Base-by-base conservation (phyloP, 30 jellyfish, hydroid and myxozoan genomes). In the Nemopilema nomurai region DNA sequence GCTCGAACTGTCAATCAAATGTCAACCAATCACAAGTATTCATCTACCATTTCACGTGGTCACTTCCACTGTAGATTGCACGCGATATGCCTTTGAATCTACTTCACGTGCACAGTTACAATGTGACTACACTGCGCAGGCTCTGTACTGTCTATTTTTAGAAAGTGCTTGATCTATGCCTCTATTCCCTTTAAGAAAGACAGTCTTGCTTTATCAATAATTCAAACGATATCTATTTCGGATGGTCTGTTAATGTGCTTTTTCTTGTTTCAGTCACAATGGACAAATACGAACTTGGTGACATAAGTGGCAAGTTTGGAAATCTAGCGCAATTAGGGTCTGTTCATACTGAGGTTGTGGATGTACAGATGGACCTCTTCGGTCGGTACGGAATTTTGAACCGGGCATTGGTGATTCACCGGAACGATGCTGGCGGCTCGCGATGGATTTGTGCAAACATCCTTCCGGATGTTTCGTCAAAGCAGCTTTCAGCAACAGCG, bases 241-340 rank as follows among this genome's bases (percentile, higher is more conserved):
- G 9, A 33, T 76, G 51, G 52, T 23, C 51, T 8, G 69, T 76
- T 50, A 13, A 0, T 68, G 8, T 16, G 13, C 19, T 18, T 21
- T 62, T 17, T 26, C 20, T 27, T 22, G 23, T 68, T 57, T 41
- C 85, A 93, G 98, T 88, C 18, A 70, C 97, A 19, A 71, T 83
- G 83, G 98, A 93, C 67, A 93, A 88, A 41, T 93, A 93, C 73
- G 98, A 94, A 78, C 87, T 77, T 51, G 99, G 99, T 16, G 99
- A 94, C 63, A 51, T 94, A 52, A 89, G 97, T 76, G 96, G 97
- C 63, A 89, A 89, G 69, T 94, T 87, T 77, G 99, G 99, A 27
- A 69, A 79, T 29, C 87, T 94, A 49, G 86, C 53, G 4, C 96
- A 85, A n/a, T 33, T 66, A 31, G 28, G 77, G 8, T 8, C 81